Base-by-base conservation (phyloP, 1,140 invertebrate species). In the Leguminivora glycinivorella region DNA sequence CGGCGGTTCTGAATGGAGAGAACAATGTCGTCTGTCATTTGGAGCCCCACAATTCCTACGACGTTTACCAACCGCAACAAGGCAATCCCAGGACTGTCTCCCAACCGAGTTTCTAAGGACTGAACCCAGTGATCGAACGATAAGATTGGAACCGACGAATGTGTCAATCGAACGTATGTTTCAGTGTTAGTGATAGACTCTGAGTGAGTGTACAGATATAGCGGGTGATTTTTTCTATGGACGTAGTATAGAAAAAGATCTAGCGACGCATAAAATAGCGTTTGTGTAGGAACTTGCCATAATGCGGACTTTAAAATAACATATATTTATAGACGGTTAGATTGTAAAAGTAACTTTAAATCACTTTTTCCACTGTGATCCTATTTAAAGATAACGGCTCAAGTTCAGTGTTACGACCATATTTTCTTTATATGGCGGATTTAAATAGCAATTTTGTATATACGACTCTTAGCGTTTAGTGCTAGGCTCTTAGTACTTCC, bases 1-100 rank as follows among this genome's bases (percentile, higher is more conserved):
- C 96, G 4, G 96, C 96, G 1, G 96, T 97, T 1, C 89, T 97
- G 10, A 95, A 96, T 82, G 96, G 96, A 1, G 95, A 96, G 77
- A 96, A 96, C 71, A 92, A 92, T 71, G 96, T 97, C 34, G 95
- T 96, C 10, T 96, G 96, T 82, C 95, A 96, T 78, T 88, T 97
- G 56, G 95, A 96, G 84, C 95, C 95, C 3, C 94, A 90, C 88
- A 85, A 93, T 80, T 81, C 87, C 0, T 90, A 91, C 74, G 91
- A 87, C 75, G 89, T 83, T 5, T 90, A 88, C 76, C 93, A 92
- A 78, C 93, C 93, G 72, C 93, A 93, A 79, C 89, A 92, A 52
- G 92, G 91, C 67, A 92, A 92, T 89, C 82, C 92, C 78, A 81
- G 93, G 87, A 80, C 93, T 81, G 88, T 92, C 5, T 90, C 93